These are phyloP conservation scores for Ferdinandea cuprea DNA, from an alignment of 2,888 invertebrate species.

Conservation along the genomic window DNA sequence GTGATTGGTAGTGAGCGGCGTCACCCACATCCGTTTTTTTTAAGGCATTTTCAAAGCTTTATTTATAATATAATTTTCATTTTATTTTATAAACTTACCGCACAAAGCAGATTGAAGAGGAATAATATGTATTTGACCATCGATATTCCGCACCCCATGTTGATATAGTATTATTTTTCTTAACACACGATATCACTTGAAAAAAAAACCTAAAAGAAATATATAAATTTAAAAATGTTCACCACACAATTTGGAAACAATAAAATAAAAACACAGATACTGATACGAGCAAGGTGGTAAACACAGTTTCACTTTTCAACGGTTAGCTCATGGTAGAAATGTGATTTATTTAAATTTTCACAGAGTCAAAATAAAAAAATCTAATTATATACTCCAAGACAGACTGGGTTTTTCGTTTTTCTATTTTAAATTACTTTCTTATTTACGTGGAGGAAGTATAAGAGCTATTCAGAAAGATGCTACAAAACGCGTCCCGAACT, in stretches of 20 bases:
- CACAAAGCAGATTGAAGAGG: constrained; percentile 90
- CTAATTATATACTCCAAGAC: constrained; percentile 38
- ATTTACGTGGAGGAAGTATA: constrained; percentile 33
- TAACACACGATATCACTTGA: constrained; percentile 21
- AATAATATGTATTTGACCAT: constrained; percentile 93
- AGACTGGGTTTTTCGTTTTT: constrained; percentile 19
- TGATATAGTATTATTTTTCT: constrained; percentile 76
- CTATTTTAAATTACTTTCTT: constrained; percentile 48
- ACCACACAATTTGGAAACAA: constrained; percentile 20
- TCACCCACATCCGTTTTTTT: constrained; percentile 23
- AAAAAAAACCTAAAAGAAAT: constrained; percentile 33
- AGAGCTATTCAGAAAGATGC: constrained; percentile 14
- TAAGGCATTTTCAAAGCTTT: constrained; percentile 22
- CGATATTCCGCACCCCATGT: constrained; percentile 89
- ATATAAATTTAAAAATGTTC: neutral
- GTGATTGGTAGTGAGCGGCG: constrained; percentile 11
- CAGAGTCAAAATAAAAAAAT: constrained; percentile 18
- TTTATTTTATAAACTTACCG: constrained; percentile 86
- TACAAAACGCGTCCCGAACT: constrained; percentile 37
- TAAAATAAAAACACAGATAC: constrained; percentile 10
- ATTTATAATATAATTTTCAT: constrained; percentile 5
- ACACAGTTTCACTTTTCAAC: constrained; percentile 50
- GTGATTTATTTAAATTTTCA: constrained; percentile 38
- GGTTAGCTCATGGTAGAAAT: constrained; percentile 13
- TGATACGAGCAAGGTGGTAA: constrained; percentile 14